Base-by-base conservation (phyloP, 2,888 invertebrate genomes). In the Hofmannophila pseudospretella region DNA sequence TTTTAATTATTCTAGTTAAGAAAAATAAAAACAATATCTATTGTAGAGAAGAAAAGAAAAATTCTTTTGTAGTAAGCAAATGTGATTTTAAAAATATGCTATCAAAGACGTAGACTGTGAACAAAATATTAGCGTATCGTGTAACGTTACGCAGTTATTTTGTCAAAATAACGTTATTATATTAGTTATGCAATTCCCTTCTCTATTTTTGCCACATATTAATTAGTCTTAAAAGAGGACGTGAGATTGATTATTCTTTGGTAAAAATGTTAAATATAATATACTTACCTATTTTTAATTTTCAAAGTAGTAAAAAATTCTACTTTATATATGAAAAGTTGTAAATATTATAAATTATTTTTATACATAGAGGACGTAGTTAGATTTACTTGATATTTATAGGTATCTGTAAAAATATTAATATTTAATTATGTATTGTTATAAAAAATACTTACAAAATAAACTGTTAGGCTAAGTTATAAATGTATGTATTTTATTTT, bases 151-250 rank as follows among this genome's bases (percentile, higher is more conserved):
- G n/a, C n/a, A 16, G 3, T 16, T 16, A 16, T 16, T 16, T 16
- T 16, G 16, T 16, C 16, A 5, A 16, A 16, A 5, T 16, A 16
- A 16, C 23, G 23, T 23, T 23, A 23, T 23, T 16, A 4, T 16
- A 5, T 16, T 16, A 16, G 3, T 16, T 16, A 16, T 4, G 3
- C 16, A 5, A 16, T 16, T 16, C 16, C 16, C 16, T 4, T 16
- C 16, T 5, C 16, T 16, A 9, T 38, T 34, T 59, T 58, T 57
- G 45, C 49, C 39, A 48, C 36, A 42, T 48, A 38, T 45, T 32
- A 52, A 48, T 68, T 65, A 49, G 70, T 73, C 70, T 76, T 70
- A 44, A 44, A 19, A 47, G 75, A 76, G 80, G 79, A 80, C 79
- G 75, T 47, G 70, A 75, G 75, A 70, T 70, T 71, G 67, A 62